Conservation (phyloP, 2,797 vertebrate species). For the Carduelis carduelis region DNA sequence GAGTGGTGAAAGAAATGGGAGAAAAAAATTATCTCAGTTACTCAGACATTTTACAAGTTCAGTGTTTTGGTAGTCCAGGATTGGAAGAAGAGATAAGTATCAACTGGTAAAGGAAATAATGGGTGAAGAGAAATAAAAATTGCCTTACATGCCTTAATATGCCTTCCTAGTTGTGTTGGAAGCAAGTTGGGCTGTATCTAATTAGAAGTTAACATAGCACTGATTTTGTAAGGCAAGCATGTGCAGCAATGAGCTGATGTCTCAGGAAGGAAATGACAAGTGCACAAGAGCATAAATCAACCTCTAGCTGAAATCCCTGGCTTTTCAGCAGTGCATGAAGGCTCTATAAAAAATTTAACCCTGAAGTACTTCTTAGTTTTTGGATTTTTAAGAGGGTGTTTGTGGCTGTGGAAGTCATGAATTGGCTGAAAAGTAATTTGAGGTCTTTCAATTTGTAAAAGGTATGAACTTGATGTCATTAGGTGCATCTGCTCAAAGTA, state of each 20-base stretch:
- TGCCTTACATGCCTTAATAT: not conserved
- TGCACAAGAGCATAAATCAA: slow-evolving; percentile 46
- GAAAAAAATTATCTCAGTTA: no score
- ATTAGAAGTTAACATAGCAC: slow-evolving; percentile 6
- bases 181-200: not conserved
- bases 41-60: not conserved
- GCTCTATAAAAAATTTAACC: slow-evolving; percentile 7
- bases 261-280: slow-evolving; percentile 30
- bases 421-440: not conserved
- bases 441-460: not conserved
- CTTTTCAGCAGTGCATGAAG: not conserved
- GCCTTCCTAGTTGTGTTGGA: not conserved
- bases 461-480: not conserved
- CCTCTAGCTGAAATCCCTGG: not conserved
- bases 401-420: not conserved
- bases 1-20: not conserved
- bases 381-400: not conserved
- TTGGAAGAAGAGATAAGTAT: not conserved
- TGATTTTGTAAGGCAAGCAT: slow-evolving; percentile 29
- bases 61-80: not conserved
- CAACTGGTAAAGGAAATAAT: not conserved
- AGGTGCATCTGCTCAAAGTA: not conserved
- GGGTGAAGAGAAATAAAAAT: not conserved
- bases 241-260: slow-evolving; percentile 28
- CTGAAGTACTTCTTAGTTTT: not conserved